Conservation (phyloP, 2,797 vertebrate genomes). For the Halcyon smyrnensis region DNA sequence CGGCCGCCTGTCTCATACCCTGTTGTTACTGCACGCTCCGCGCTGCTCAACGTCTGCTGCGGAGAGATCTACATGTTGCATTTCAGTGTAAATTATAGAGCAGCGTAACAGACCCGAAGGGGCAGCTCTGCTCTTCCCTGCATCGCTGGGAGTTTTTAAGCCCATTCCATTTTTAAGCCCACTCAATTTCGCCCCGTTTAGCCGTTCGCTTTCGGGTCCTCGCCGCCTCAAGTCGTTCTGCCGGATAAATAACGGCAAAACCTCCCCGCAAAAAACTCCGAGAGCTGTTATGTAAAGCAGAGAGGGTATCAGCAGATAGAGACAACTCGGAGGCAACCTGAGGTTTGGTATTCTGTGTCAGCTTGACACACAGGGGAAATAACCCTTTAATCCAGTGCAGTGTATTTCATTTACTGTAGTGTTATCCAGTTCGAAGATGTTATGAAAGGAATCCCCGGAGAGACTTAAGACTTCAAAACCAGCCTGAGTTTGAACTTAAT, state of each 20-base stretch:
- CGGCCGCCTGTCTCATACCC: not conserved
- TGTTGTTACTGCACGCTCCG: not conserved
- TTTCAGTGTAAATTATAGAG: not conserved
- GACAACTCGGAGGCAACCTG: conserved; percentile 68
- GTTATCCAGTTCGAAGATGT: conserved; percentile 87
- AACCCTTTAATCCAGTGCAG: conserved; percentile 93
- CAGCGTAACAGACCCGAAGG: not conserved
- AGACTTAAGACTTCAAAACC: conserved; percentile 82
- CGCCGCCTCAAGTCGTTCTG: not conserved
- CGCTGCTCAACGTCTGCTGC: not conserved
- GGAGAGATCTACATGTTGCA: not conserved
- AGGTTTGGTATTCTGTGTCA: conserved; percentile 85
- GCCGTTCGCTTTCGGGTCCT: not conserved
- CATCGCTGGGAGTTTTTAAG: not conserved
- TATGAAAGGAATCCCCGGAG: conserved; percentile 89
- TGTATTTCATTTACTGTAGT: conserved; percentile 92
- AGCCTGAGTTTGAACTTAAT: conserved; percentile 79
- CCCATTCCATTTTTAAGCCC: not conserved
- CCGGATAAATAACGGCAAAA: not conserved
- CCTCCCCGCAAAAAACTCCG: not conserved
- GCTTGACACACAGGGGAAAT: conserved; percentile 89
- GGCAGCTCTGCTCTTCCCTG: not conserved
- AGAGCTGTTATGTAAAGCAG: conserved; percentile 35
- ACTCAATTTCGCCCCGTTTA: not conserved
- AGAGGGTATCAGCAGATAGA: conserved; percentile 64